Evolutionary conservation across 2,797 vertebrate genomes (phyloP).

Genomic region (Paramormyrops hopkinsi): DNA sequence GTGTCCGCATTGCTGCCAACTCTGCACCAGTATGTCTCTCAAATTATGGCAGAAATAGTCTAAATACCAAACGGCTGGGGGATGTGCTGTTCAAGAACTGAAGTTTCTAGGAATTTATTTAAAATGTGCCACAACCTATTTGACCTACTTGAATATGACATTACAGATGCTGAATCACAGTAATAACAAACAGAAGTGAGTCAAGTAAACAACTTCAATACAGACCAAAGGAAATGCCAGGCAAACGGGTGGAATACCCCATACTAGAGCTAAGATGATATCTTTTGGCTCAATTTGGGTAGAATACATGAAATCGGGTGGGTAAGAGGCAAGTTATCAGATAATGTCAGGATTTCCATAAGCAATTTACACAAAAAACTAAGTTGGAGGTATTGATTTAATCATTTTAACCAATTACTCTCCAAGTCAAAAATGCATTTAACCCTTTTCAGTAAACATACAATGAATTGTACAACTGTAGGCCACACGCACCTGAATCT

Average conservation of each 20-base stretch:
- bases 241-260: background rate
- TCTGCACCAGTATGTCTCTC: background rate
- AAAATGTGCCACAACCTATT: background rate
- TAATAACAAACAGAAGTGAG: background rate
- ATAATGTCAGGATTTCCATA: background rate
- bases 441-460: background rate
- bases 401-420: background rate
- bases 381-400: background rate
- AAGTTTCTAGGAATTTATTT: background rate
- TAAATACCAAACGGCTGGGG: background rate
- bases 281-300: background rate
- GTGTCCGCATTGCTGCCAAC: background rate
- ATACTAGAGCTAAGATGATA: background rate
- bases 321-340: background rate
- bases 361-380: background rate
- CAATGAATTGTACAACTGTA: background rate
- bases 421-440: background rate
- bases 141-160: background rate
- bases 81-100: background rate
- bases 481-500: conserved; percentile 60
- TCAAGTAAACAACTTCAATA: background rate
- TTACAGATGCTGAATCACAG: background rate
- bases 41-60: background rate
- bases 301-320: background rate
- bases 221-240: background rate